A percentile compares a stretch with the other conserved stretches of the same genome.
Conservation (phyloP, 2,113 vertebrate genomes). For the Odobenus rosmarus region DNA sequence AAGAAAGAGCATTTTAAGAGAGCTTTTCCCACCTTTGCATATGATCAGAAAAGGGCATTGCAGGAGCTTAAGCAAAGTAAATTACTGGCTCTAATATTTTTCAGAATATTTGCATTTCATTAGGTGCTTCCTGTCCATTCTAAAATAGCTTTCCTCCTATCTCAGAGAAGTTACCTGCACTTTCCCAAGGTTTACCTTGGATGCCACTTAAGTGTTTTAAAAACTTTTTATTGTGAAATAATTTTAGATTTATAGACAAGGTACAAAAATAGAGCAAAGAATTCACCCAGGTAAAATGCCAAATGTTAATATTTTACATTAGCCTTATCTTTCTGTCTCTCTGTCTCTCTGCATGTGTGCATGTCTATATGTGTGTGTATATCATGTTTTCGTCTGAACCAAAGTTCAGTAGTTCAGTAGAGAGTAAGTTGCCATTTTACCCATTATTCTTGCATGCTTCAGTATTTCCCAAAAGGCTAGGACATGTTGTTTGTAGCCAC, state of each 20-base stretch:
- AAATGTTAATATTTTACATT: background rate
- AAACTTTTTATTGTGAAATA: background rate
- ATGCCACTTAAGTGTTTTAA: background rate
- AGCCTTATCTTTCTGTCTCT: background rate
- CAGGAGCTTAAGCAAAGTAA: background rate
- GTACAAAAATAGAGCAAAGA: background rate
- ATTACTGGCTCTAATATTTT: background rate
- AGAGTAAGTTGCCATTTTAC: background rate
- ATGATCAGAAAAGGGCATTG: background rate
- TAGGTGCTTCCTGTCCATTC: background rate
- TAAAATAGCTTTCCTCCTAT: background rate
- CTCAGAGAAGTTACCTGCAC: background rate
- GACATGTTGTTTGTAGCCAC: background rate
- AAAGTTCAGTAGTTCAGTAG: background rate
- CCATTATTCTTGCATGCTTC: background rate
- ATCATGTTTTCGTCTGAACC: background rate
- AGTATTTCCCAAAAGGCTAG: background rate
- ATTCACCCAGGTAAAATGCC: background rate
- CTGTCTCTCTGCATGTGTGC: background rate
- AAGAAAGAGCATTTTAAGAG: conserved; percentile 11
- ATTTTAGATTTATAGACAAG: background rate
- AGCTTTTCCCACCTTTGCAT: background rate
- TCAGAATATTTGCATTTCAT: background rate
- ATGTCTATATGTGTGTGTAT: background rate
- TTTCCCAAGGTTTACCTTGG: background rate